Evolutionary conservation across 2,888 invertebrate species (phyloP).

Genomic region (Craniophora ligustri): DNA sequence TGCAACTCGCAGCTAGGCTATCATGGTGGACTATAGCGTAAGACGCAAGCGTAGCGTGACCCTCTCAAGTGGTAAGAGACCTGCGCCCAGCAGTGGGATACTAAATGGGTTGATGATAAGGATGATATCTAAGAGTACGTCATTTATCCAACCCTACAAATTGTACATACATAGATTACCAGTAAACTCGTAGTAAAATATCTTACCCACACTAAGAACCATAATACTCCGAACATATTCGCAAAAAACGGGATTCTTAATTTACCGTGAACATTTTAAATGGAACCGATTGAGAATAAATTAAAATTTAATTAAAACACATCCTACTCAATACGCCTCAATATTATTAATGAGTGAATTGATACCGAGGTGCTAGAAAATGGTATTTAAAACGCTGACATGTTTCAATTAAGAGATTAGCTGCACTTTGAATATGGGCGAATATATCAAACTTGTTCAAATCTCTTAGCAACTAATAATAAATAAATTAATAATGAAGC

Average conservation of each 20-base stretch:
- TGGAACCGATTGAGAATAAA: constrained; percentile 35
- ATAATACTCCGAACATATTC: constrained; percentile 30
- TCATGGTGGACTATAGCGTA: too few relatives aligned
- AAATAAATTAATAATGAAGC: too few relatives aligned
- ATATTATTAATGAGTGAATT: not conserved
- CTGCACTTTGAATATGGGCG: not conserved
- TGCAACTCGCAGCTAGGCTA: too few relatives aligned
- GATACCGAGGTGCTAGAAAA: not conserved
- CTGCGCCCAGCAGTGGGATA: too few relatives aligned
- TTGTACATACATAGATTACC: too few relatives aligned
- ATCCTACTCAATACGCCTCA: constrained; percentile 1
- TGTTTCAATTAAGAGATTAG: not conserved
- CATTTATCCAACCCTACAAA: too few relatives aligned
- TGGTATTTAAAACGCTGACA: not conserved
- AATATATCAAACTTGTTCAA: too few relatives aligned
- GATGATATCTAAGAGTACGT: too few relatives aligned
- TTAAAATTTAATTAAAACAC: constrained; percentile 32
- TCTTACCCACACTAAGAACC: constrained; percentile 38
- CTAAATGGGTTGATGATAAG: too few relatives aligned
- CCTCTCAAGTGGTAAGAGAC: too few relatives aligned
- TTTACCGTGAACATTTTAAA: constrained; percentile 29
- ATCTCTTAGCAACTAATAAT: too few relatives aligned
- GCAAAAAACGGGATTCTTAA: constrained; percentile 7
- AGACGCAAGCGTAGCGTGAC: too few relatives aligned
- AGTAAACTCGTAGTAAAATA: not conserved